These are phyloP conservation scores for Apogon talboti DNA, from an alignment of 2,797 vertebrate species.

Conservation along the genomic window DNA sequence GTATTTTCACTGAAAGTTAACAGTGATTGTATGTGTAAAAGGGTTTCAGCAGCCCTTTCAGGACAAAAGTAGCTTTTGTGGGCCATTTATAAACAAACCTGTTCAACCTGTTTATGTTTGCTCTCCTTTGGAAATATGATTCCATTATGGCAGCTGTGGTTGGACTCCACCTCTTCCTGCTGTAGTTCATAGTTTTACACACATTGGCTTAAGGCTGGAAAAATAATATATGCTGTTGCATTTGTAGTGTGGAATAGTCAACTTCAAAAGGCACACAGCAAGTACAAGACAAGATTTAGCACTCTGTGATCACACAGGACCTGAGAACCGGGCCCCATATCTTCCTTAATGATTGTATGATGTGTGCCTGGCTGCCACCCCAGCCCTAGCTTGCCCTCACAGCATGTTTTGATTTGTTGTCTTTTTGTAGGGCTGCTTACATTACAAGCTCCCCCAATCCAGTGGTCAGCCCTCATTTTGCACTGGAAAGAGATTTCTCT, in stretches of 20 bases:
- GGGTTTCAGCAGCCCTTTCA: slow-evolving; percentile 20
- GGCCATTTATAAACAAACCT: slow-evolving; percentile 64
- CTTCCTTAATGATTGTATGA: slow-evolving; percentile 53
- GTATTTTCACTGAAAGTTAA: slow-evolving; percentile 31
- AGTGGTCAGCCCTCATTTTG: slow-evolving; percentile 56
- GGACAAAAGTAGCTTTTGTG: slow-evolving; percentile 49
- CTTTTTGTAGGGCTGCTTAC: slow-evolving; percentile 62
- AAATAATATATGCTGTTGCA: slow-evolving; percentile 20
- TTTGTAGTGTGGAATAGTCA: slow-evolving; percentile 7
- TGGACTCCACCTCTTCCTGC: slow-evolving; percentile 44
- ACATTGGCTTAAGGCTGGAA: slow-evolving; percentile 11
- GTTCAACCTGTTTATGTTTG: slow-evolving; percentile 70
- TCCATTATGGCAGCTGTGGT: slow-evolving; percentile 38
- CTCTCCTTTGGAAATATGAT: slow-evolving; percentile 56
- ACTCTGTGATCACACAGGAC: slow-evolving; percentile 53
- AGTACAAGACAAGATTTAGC: slow-evolving; percentile 28
- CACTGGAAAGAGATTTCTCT: slow-evolving; percentile 61
- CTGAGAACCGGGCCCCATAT: slow-evolving; percentile 38
- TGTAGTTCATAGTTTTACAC: slow-evolving; percentile 23
- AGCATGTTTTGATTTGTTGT: slow-evolving; percentile 72
- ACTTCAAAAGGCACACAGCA: slow-evolving; percentile 17
- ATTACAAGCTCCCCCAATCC: slow-evolving; percentile 53
- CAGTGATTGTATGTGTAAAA: slow-evolving; percentile 16
- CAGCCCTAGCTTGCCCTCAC: slow-evolving; percentile 50
- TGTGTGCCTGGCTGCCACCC: slow-evolving; percentile 46